Percentiles rank a stretch among this genome's conserved stretches.
These are phyloP conservation scores for Microtus ochrogaster DNA, from an alignment of 2,113 vertebrate genomes.

Conservation along the genomic window DNA sequence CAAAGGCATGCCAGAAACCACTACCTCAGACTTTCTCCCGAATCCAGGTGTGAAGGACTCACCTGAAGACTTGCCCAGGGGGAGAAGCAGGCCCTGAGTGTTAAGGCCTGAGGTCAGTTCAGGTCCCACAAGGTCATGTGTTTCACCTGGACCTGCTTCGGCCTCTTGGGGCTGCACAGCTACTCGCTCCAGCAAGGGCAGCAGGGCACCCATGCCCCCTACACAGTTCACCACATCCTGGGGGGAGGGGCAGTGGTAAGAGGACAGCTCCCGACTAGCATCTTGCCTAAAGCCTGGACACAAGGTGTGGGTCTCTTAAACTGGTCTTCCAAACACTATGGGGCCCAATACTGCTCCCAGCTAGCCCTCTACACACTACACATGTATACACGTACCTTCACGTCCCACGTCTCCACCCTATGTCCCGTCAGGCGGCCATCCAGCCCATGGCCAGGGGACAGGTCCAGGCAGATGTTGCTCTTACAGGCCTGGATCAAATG, in stretches of 20 bases:
- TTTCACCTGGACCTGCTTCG: constrained; percentile 87
- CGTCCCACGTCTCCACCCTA: constrained; percentile 95
- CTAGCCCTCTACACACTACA: fast-evolving
- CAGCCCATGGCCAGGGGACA: constrained; percentile 92
- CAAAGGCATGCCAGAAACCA: background rate
- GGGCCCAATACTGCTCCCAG: background rate
- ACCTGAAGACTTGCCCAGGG: constrained; percentile 93
- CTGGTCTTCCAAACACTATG: background rate
- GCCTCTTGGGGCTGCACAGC: constrained; percentile 88
- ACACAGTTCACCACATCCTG: constrained; percentile 96
- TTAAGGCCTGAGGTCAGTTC: constrained; percentile 93
- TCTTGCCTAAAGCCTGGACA: background rate
- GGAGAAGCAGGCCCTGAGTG: constrained; percentile 91
- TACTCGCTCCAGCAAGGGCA: constrained; percentile 95
- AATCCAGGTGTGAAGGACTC: background rate
- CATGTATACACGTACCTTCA: constrained; percentile 89
- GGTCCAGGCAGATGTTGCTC: constrained; percentile 96
- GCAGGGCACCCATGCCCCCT: constrained; percentile 93
- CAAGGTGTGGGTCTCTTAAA: background rate
- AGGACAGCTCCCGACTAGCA: background rate
- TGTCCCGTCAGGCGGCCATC: constrained; percentile 97
- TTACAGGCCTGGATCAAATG: constrained; percentile 91
- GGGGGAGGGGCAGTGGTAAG: background rate
- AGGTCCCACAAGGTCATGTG: constrained; percentile 92
- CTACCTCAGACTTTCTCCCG: background rate